Evolutionary conservation across 2,888 invertebrate species (phyloP), one percentile per base, ranked within the genome.

Genomic region (Vanessa cardui): DNA sequence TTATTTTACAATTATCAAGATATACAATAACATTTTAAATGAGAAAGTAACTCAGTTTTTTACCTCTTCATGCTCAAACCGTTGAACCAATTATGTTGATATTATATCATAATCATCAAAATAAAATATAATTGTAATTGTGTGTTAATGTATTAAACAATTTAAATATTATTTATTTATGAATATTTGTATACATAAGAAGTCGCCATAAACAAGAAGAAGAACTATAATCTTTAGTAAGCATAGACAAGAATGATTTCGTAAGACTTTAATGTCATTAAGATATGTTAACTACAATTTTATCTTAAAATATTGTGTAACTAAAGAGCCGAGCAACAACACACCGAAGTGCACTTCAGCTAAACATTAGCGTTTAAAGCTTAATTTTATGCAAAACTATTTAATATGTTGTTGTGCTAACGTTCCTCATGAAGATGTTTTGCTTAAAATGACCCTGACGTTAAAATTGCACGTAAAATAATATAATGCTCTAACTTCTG

Each of bases 281-380:
- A 18, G 33, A 56, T 39, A 56, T 18, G 18, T 18, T 9, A 18
- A 39, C n/a, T 39, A 39, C 16, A 33, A 39, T 56, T 56, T 56
- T 56, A 39, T 56, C 56, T 56, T 52, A 18, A 56, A 39, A n/a
- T n/a, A 56, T 56, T 56, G 18, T 56, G 56, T 56, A 39, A 39
- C 18, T 56, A 39, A n/a, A 56, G 26, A 7, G 56, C 39, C 26
- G 39, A 31, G 54, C 31, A 54, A 39, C 56, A 39, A 56, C 56
- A 56, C 33, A 18, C 56, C n/a, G 18, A 56, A n/a, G 56, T 39
- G 56, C 18, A 18, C 33, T 56, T 56, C 18, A 56, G 39, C 33
- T 56, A 9, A 56, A 56, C 33, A 33, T 56, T 56, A 56, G 56
- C 33, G 33, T 56, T 56, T 56, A 39, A 56, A 56, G 56, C 56